These are phyloP conservation scores for Macrophya annulata DNA, from an alignment of 2,888 invertebrate genomes.

Conservation along the genomic window DNA sequence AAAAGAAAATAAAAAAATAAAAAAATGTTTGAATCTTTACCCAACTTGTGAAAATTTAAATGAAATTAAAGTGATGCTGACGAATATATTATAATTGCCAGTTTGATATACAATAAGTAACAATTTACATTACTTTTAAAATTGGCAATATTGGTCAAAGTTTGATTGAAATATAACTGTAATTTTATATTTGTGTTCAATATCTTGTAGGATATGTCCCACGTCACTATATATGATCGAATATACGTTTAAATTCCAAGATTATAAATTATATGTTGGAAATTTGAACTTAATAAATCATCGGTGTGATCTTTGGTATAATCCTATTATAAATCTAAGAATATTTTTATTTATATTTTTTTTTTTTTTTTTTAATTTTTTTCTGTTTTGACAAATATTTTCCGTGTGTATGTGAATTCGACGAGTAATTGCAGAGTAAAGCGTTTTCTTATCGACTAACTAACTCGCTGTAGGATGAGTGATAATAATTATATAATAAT, in stretches of 20 bases:
- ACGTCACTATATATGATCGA: not conserved
- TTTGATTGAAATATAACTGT: not conserved
- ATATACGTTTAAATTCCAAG: not conserved
- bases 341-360: too few species aligned
- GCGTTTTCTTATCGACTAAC: not conserved
- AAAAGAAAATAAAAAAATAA: too few species aligned
- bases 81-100: not conserved
- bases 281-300: slow-evolving; percentile 13
- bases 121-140: slow-evolving; percentile 21
- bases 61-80: not conserved
- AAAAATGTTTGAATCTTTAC: not conserved
- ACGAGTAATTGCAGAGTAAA: not conserved
- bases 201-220: not conserved
- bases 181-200: not conserved
- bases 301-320: slow-evolving; percentile 1
- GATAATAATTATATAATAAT: slow-evolving; percentile 35
- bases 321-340: not conserved
- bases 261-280: not conserved
- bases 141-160: not conserved
- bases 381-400: not conserved
- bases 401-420: not conserved
- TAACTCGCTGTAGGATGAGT: slow-evolving; percentile 26
- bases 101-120: not conserved
- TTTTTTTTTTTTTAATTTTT: not conserved
- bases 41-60: not conserved